phyloP scores from a whole-genome alignment of 1,140 invertebrate species.

The Drosophila guanche region DNA sequence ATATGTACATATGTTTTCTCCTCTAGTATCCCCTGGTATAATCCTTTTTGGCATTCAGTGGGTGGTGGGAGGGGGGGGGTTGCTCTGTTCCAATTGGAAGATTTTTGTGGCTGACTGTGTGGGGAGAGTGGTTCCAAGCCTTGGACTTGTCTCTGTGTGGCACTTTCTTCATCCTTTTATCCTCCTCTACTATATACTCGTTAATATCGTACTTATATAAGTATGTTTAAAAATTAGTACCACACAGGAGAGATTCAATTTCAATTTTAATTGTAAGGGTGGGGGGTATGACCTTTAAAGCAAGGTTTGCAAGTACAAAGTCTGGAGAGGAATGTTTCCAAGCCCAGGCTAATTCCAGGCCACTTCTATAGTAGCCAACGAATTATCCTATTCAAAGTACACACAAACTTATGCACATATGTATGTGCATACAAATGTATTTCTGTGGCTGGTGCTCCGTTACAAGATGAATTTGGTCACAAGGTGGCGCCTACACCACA shows the following conservation, averaged over 20 bases:
- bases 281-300: constrained; percentile 42
- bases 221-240: constrained; percentile 29
- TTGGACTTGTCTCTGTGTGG: constrained; percentile 30
- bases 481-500: no score
- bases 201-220: neutral
- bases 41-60: no score
- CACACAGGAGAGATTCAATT: constrained; percentile 13
- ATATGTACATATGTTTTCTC: neutral
- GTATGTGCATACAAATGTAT: no score
- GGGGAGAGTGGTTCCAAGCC: constrained; percentile 6
- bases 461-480: no score
- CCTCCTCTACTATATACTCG: constrained; percentile 1
- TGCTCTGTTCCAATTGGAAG: neutral
- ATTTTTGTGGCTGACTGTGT: neutral
- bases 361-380: neutral
- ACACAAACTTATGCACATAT: no score
- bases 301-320: constrained; percentile 29
- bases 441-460: no score
- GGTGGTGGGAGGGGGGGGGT: no score
- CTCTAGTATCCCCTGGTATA: no score
- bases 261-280: no score
- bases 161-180: constrained; percentile 7
- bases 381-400: no score
- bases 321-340: constrained; percentile 17
- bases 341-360: neutral